Percentiles rank a stretch among this genome's conserved stretches.
phyloP scores from a whole-genome alignment of 2,888 invertebrate genomes.

The Phyto melanocephala region DNA sequence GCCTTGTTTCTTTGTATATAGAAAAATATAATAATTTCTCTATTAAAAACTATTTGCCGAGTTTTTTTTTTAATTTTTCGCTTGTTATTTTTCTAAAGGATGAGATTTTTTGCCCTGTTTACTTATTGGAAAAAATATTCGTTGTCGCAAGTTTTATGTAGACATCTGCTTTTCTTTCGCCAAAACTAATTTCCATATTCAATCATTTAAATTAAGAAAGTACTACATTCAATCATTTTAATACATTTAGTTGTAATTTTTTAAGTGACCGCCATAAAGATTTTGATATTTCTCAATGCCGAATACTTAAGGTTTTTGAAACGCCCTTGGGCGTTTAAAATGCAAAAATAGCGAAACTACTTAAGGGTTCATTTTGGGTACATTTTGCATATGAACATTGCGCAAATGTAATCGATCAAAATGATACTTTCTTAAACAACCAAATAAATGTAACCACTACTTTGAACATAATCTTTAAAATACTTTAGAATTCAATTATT shows the following conservation, averaged over 20 bases:
- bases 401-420: constrained; percentile 59
- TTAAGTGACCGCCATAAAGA: constrained; percentile 63
- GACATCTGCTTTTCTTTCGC: constrained; percentile 41
- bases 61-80: too few relatives aligned
- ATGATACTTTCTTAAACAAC: constrained; percentile 32
- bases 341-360: constrained; percentile 33
- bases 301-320: constrained; percentile 38
- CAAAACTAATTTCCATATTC: constrained; percentile 11
- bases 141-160: neutral
- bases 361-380: constrained; percentile 34
- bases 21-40: too few relatives aligned
- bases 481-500: constrained; percentile 38
- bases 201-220: constrained; percentile 30
- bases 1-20: too few relatives aligned
- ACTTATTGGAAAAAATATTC: too few relatives aligned
- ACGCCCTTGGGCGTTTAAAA: constrained; percentile 56
- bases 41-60: too few relatives aligned
- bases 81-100: too few relatives aligned
- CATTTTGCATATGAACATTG: constrained; percentile 42
- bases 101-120: too few relatives aligned
- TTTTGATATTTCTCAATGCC: constrained; percentile 20
- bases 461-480: constrained; percentile 10
- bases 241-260: constrained; percentile 6
- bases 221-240: neutral
- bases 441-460: constrained; percentile 26